Conservation (phyloP, 2,888 invertebrate genomes). For the Drepanosiphum platanoidis region DNA sequence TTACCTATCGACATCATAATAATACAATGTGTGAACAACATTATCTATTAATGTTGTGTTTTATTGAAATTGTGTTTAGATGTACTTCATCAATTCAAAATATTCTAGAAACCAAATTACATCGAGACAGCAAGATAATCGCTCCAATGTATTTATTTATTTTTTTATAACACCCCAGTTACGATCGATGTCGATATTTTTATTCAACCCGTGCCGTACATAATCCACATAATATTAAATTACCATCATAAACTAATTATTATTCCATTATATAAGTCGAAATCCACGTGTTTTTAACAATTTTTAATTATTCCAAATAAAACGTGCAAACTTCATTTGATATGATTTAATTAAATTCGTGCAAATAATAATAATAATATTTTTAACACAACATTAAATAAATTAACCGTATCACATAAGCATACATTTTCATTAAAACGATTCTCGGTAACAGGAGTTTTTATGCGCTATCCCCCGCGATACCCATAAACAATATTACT, state of each 20-base stretch:
- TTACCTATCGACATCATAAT: background rate
- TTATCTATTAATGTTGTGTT: background rate
- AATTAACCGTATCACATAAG: slow-evolving; percentile 53
- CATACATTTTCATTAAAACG: slow-evolving; percentile 16
- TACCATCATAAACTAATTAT: slow-evolving; percentile 9
- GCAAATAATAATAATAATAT: slow-evolving; percentile 55
- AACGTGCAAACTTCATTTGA: slow-evolving; percentile 56
- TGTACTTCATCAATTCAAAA: background rate
- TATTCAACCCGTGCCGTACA: background rate
- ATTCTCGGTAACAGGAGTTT: slow-evolving; percentile 1
- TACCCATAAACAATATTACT: slow-evolving; percentile 30
- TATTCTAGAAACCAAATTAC: background rate
- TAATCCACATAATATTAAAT: background rate
- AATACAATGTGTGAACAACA: background rate
- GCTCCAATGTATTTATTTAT: background rate
- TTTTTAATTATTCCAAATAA: slow-evolving; percentile 40
- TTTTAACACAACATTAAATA: slow-evolving; percentile 38
- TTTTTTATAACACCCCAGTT: background rate
- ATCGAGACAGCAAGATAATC: background rate
- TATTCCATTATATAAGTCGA: slow-evolving; percentile 18
- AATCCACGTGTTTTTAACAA: slow-evolving; percentile 39
- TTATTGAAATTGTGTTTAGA: background rate
- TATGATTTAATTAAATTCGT: slow-evolving; percentile 61
- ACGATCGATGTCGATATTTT: background rate
- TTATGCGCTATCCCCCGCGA: background rate